A percentile compares a stretch with the other conserved stretches of the same genome.
Evolutionary conservation across 2,113 vertebrate species (phyloP).

Genomic region (Zosterops pallidus): DNA sequence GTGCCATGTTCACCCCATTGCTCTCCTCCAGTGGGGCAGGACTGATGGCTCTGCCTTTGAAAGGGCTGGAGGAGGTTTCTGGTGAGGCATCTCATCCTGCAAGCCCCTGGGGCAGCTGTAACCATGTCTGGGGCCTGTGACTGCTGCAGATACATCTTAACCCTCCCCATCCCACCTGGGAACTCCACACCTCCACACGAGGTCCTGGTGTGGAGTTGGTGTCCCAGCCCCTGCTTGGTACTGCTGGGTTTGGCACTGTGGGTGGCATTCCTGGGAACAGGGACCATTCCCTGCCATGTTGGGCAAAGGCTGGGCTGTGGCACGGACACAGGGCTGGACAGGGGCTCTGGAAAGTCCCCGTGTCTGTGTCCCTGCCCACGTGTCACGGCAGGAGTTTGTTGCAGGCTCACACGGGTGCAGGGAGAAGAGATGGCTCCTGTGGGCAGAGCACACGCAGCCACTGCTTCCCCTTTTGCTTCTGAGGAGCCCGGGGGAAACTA

Average conservation of each 20-base stretch:
- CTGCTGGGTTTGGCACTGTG: not conserved
- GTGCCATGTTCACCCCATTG: fast-evolving
- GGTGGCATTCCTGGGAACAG: too few relatives aligned
- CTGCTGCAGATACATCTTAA: not conserved
- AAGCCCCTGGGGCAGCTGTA: not conserved
- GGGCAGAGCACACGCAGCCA: not conserved
- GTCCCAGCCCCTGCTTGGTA: not conserved
- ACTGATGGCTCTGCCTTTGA: not conserved
- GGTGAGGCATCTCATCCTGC: not conserved
- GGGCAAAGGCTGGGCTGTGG: not conserved
- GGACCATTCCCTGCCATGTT: fast-evolving
- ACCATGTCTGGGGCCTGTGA: fast-evolving
- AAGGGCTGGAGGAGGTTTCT: not conserved
- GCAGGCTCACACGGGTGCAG: not conserved
- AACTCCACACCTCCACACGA: too few relatives aligned
- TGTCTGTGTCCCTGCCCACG: not conserved
- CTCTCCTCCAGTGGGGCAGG: not conserved
- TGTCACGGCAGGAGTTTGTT: not conserved
- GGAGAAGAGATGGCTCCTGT: not conserved
- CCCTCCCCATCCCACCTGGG: not conserved
- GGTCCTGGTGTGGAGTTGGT: not conserved
- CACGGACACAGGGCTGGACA: not conserved
- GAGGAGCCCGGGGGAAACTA: not conserved
- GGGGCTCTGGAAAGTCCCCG: not conserved
- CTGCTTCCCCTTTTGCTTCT: constrained; percentile 32